Base-by-base conservation (phyloP, 2,888 invertebrate genomes). In the Hybos culiciformis region DNA sequence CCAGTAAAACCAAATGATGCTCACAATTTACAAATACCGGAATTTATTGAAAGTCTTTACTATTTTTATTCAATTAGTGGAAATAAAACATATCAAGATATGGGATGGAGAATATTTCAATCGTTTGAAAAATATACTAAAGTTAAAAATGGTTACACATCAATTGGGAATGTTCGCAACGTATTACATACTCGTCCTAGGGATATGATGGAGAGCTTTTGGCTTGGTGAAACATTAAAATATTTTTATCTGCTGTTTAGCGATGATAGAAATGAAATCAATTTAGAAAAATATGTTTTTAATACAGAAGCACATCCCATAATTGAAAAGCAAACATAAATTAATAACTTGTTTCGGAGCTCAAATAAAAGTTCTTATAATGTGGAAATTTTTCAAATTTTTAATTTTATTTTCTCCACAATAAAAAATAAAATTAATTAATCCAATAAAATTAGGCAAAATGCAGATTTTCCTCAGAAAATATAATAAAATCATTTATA, bases 281-380 rank as follows among this genome's bases (percentile, higher is more conserved):
- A 86, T 62, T 67, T 92, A 50, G 81, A 80, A 49, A 80, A 84
- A 61, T 96, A 78, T 72, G 84, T 98, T 2, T 80, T 97, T 50
- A 98, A 97, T 66, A 84, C 93, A 0, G 98, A 98, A 69, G 98
- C 91, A 1, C 97, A 98, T 70, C 85, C 90, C n/a, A n/a, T n/a
- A n/a, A n/a, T n/a, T n/a, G n/a, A n/a, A n/a, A n/a, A n/a, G n/a
- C n/a, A n/a, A n/a, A n/a, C n/a, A n/a, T n/a, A n/a, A n/a, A n/a
- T n/a, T n/a, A n/a, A n/a, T n/a, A n/a, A n/a, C n/a, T n/a, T n/a
- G n/a, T n/a, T n/a, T n/a, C n/a, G n/a, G n/a, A n/a, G n/a, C n/a
- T n/a, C n/a, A n/a, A n/a, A n/a, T n/a, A n/a, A n/a, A n/a, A n/a
- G n/a, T n/a, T n/a, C n/a, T n/a, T n/a, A n/a, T n/a, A n/a, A n/a